A percentile compares a stretch with the other conserved stretches of the same genome.
Conservation (phyloP, 2,797 vertebrate species). For the Buceros bicornis region DNA sequence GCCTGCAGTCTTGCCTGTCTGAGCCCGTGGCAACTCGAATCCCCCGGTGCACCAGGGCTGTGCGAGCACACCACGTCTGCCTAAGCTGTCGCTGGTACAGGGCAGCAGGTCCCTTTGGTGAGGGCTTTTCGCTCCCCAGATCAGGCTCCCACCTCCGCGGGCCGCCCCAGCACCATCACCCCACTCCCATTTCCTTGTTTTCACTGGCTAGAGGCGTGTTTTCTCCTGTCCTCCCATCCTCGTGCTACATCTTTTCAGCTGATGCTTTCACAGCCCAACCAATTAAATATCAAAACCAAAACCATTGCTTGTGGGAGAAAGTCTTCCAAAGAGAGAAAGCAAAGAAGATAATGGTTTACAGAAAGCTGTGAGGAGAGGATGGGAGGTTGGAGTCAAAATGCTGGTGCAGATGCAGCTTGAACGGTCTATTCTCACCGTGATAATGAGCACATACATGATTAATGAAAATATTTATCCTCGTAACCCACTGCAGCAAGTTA, state of each 20-base stretch:
- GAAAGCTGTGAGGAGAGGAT: background rate
- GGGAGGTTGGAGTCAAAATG: background rate
- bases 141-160: background rate
- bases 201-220: background rate
- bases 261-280: background rate
- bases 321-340: background rate
- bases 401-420: background rate
- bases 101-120: background rate
- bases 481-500: constrained; percentile 54
- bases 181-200: background rate
- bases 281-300: background rate
- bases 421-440: background rate
- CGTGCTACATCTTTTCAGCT: background rate
- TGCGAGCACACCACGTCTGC: rapidly evolving
- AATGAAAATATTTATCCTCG: constrained; percentile 67
- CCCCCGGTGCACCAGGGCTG: rapidly evolving
- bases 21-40: background rate
- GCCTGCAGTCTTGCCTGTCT: background rate
- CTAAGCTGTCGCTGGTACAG: rapidly evolving
- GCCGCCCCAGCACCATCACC: background rate
- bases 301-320: background rate
- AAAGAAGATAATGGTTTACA: background rate
- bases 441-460: constrained; percentile 74
- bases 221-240: background rate
- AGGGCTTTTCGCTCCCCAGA: background rate